phyloP scores from a whole-genome alignment of 2,888 invertebrate genomes.

The Norana najaformis region DNA sequence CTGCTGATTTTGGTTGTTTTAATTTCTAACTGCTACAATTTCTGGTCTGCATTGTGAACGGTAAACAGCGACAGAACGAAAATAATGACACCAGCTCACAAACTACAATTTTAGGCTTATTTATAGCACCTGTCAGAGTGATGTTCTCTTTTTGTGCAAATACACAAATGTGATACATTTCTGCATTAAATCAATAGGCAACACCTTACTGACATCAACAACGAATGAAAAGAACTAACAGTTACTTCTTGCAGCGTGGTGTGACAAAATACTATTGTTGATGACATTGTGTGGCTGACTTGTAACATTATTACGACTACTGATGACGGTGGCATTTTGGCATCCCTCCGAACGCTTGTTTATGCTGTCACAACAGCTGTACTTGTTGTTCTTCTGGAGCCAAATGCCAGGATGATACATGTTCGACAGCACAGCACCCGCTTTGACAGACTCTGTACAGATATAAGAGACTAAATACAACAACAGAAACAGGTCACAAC shows the following conservation, averaged over 20 bases:
- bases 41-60: no score
- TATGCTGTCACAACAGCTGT: slow-evolving; percentile 38
- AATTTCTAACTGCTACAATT: no score
- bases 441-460: background rate
- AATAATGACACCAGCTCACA: no score
- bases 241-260: background rate
- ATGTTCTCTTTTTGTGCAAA: no score
- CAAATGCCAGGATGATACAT: slow-evolving; percentile 36
- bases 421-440: slow-evolving; percentile 13
- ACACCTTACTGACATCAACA: no score
- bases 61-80: no score
- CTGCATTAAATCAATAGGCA: no score
- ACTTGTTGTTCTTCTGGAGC: slow-evolving; percentile 27
- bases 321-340: background rate
- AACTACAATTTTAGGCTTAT: no score
- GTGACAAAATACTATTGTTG: background rate
- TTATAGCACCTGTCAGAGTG: no score
- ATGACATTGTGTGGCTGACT: background rate
- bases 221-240: background rate
- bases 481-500: no score
- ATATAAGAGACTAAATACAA: background rate
- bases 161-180: no score
- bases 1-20: no score
- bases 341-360: slow-evolving; percentile 36
- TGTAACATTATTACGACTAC: background rate